A percentile compares a stretch with the other conserved stretches of the same genome.
Evolutionary conservation across 1,140 invertebrate genomes (phyloP).

Genomic region (Drosophila bocqueti): DNA sequence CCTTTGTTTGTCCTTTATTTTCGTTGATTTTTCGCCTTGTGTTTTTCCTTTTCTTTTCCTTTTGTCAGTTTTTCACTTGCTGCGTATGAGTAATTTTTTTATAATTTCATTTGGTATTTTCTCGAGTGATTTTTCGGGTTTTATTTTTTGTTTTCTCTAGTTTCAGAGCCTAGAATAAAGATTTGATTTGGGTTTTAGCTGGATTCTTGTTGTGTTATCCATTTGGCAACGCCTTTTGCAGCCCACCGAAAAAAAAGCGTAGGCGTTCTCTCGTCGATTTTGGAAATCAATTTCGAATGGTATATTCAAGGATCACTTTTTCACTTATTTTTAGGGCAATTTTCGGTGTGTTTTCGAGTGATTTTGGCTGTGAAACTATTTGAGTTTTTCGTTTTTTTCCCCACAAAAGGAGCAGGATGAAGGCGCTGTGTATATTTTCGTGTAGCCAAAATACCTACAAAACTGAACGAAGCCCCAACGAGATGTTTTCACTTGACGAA

Average conservation of each 20-base stretch:
- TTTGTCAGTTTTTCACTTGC: constrained; percentile 17
- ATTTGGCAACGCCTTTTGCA: constrained; percentile 71
- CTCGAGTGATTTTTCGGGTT: constrained; percentile 8
- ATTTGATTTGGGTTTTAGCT: constrained; percentile 20
- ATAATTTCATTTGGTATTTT: constrained; percentile 30
- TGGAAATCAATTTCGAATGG: constrained; percentile 3
- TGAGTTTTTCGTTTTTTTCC: constrained; percentile 37
- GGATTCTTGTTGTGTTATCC: constrained; percentile 36
- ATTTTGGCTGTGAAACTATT: constrained; percentile 20
- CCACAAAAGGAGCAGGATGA: constrained; percentile 63
- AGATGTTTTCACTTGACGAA: constrained; percentile 82
- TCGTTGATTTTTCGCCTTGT: constrained; percentile 16
- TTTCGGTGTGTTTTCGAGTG: constrained; percentile 24
- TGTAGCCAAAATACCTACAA: constrained; percentile 81
- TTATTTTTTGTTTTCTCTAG: constrained; percentile 25
- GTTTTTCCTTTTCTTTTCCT: constrained; percentile 21
- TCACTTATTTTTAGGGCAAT: constrained; percentile 12
- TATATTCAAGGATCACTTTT: constrained; percentile 29
- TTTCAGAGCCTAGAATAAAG: constrained; percentile 13
- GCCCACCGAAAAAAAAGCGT: constrained; percentile 36
- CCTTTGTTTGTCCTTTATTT: constrained; percentile 44
- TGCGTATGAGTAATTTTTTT: constrained; percentile 66
- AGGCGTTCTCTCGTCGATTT: constrained; percentile 17
- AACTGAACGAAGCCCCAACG: constrained; percentile 73
- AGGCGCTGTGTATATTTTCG: constrained; percentile 62